Conservation (phyloP, 2,797 vertebrate genomes). For the Eleutherodactylus coqui region DNA sequence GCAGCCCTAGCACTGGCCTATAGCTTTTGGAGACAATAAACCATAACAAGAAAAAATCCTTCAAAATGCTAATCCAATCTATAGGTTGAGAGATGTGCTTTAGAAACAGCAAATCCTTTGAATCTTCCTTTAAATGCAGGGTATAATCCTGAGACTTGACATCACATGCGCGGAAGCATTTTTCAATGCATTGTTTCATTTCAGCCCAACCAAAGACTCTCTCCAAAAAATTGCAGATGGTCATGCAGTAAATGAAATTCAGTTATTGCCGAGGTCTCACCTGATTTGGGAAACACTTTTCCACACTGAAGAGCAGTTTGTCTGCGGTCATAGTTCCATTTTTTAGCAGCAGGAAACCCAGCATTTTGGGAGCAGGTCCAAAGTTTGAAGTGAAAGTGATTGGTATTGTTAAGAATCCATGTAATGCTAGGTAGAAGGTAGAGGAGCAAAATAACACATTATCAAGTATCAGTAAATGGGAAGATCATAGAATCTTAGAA, state of each 20-base stretch:
- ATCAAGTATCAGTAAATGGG: too few relatives aligned
- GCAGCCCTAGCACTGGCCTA: too few relatives aligned
- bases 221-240: too few relatives aligned
- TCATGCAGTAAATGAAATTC: too few relatives aligned
- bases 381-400: constrained; percentile 67
- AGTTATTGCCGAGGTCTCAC: constrained; percentile 59
- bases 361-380: constrained; percentile 67
- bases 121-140: neutral
- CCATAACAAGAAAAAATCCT: too few relatives aligned
- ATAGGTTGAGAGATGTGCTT: neutral
- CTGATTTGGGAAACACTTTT: constrained; percentile 71
- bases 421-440: constrained; percentile 62
- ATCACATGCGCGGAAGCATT: neutral
- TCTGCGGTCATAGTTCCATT: constrained; percentile 71
- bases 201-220: neutral
- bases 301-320: constrained; percentile 67
- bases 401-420: constrained; percentile 68
- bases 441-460: too few relatives aligned
- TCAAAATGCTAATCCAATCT: too few relatives aligned
- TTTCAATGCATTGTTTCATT: neutral
- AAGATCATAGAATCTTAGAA: too few relatives aligned
- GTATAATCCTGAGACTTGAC: neutral
- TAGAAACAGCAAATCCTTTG: neutral
- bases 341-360: constrained; percentile 68
- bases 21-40: too few relatives aligned